Conservation (phyloP, 2,797 vertebrate species). For the Botia kubotai region DNA sequence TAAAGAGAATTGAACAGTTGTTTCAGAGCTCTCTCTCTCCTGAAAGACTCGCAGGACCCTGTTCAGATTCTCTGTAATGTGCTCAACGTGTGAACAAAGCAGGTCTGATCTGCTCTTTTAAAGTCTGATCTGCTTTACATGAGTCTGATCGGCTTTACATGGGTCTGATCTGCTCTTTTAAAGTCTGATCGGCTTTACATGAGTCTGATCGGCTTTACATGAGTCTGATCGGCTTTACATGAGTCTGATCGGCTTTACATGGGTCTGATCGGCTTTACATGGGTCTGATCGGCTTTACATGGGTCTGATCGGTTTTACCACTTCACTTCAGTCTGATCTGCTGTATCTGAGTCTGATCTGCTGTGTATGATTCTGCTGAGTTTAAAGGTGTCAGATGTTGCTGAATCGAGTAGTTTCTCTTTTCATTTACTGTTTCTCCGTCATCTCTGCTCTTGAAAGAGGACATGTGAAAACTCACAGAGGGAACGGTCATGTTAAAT, state of each 20-base stretch:
- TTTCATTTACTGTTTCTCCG: neutral
- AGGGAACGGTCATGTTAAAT: conserved; percentile 18
- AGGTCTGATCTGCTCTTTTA: neutral
- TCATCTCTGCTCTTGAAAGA: conserved; percentile 12
- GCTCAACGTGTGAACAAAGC: conserved; percentile 9
- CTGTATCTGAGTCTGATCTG: neutral
- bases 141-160: too few species aligned
- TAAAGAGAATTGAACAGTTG: neutral
- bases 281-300: too few species aligned
- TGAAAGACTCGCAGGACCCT: neutral
- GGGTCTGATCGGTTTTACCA: too few species aligned
- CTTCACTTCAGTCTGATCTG: neutral
- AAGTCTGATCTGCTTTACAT: neutral
- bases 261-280: too few species aligned
- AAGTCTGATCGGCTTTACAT: neutral
- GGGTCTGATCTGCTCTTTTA: too few species aligned
- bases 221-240: too few species aligned
- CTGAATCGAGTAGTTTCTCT: conserved; percentile 5
- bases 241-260: too few species aligned
- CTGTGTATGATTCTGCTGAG: neutral
- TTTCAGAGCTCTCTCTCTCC: neutral
- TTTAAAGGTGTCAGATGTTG: conserved; percentile 32
- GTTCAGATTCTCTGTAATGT: neutral
- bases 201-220: neutral
- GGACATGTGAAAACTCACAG: conserved; percentile 23